A percentile compares a stretch with the other conserved stretches of the same genome.
These are phyloP conservation scores for Rutilus rutilus DNA, from an alignment of 2,113 vertebrate genomes.

Conservation along the genomic window DNA sequence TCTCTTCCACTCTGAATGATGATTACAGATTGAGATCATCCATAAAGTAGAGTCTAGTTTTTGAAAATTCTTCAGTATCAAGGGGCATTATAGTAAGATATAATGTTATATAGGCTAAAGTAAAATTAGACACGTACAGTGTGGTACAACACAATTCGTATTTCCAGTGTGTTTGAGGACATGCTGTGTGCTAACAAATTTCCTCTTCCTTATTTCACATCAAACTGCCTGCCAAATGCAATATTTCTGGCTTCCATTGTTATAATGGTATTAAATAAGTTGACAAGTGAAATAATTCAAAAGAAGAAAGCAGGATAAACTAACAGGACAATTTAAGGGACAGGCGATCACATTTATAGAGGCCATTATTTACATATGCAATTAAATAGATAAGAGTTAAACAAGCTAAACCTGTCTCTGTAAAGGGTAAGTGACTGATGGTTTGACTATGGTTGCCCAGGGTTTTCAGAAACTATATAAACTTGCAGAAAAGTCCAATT, in stretches of 20 bases:
- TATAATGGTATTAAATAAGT: not conserved
- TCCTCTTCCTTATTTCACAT: not conserved
- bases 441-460: not conserved
- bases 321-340: not conserved
- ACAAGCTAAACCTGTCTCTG: not conserved
- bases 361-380: not conserved
- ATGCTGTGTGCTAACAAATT: not conserved
- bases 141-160: not conserved
- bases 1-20: constrained; percentile 14
- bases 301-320: not conserved
- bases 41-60: not conserved
- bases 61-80: not conserved
- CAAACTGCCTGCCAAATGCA: not conserved
- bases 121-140: not conserved
- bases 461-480: not conserved
- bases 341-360: not conserved
- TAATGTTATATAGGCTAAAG: not conserved
- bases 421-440: constrained; percentile 3
- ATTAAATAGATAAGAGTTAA: not conserved
- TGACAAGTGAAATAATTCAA: not conserved
- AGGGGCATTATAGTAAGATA: not conserved
- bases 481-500: not conserved
- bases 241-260: not conserved
- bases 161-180: constrained; percentile 7
- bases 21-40: not conserved